These are phyloP conservation scores for Takifugu flavidus DNA, from an alignment of 2,113 vertebrate species.

Conservation along the genomic window DNA sequence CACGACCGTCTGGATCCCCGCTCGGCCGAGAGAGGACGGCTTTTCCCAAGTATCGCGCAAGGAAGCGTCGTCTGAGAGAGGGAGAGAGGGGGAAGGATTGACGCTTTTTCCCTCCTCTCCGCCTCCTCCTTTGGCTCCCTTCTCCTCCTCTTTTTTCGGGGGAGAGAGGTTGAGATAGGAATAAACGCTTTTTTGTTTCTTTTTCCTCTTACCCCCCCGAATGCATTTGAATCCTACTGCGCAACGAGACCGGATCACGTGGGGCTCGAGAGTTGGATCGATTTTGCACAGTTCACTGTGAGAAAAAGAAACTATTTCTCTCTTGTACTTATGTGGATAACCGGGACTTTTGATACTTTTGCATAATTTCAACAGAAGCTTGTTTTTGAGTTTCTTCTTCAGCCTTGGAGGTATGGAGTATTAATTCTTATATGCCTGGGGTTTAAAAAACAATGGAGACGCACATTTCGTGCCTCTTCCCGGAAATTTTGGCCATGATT, in stretches of 20 bases:
- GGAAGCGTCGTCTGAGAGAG: constrained; percentile 75
- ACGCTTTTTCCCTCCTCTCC: constrained; percentile 65
- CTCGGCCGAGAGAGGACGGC: constrained; percentile 65
- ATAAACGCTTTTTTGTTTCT: constrained; percentile 51
- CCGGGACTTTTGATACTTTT: constrained; percentile 65
- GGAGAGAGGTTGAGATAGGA: constrained; percentile 61
- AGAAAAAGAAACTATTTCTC: constrained; percentile 44
- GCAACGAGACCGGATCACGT: constrained; percentile 77
- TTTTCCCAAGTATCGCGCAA: constrained; percentile 65
- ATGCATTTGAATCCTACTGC: constrained; percentile 73
- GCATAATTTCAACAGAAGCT: constrained; percentile 39
- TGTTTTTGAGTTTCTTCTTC: constrained; percentile 32
- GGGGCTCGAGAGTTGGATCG: constrained; percentile 74
- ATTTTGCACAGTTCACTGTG: constrained; percentile 73
- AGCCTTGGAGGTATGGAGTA: constrained; percentile 67
- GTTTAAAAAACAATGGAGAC: constrained; percentile 99
- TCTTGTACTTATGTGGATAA: constrained; percentile 47
- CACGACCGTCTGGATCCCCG: constrained; percentile 79
- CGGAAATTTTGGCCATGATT: constrained; percentile 98
- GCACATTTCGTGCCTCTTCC: constrained; percentile 97
- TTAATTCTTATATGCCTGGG: constrained; percentile 80
- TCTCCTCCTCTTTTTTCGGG: constrained; percentile 65
- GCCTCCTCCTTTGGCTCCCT: constrained; percentile 61
- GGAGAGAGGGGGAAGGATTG: constrained; percentile 63
- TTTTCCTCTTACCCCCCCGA: constrained; percentile 33